These are phyloP conservation scores for Zaprionus nigranus DNA, from an alignment of 1,140 invertebrate genomes.

Conservation along the genomic window DNA sequence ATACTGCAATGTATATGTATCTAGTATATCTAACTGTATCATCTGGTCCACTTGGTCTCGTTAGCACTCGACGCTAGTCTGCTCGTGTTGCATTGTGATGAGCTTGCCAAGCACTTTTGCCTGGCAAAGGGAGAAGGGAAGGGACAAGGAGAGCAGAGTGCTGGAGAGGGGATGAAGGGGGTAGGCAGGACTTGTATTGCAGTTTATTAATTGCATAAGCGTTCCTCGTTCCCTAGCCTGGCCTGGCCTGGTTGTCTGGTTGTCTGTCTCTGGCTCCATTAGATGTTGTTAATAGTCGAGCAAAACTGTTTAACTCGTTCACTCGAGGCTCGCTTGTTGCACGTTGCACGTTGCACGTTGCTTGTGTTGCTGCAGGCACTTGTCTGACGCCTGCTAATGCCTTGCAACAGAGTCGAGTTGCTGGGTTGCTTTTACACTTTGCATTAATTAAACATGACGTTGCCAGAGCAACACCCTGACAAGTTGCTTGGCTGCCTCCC, in stretches of 20 bases:
- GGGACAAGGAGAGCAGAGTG: not conserved
- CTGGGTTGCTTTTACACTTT: slow-evolving; percentile 48
- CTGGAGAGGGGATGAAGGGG: not conserved
- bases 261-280: slow-evolving; percentile 67
- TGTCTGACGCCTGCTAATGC: slow-evolving; percentile 24
- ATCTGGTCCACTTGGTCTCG: slow-evolving; percentile 12
- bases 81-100: slow-evolving; percentile 22
- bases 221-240: slow-evolving; percentile 9
- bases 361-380: slow-evolving; percentile 6
- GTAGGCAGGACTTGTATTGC: slow-evolving; percentile 22
- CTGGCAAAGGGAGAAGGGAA: not conserved
- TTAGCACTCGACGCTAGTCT: not conserved
- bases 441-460: slow-evolving; percentile 83
- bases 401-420: slow-evolving; percentile 17
- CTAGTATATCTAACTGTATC: slow-evolving; percentile 30
- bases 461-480: slow-evolving; percentile 77
- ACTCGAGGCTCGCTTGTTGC: slow-evolving; percentile 36
- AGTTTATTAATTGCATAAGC: slow-evolving; percentile 73
- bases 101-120: slow-evolving; percentile 3
- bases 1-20: not conserved
- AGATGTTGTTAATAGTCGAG: slow-evolving; percentile 69
- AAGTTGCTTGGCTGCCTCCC: slow-evolving; percentile 61
- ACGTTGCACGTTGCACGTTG: slow-evolving; percentile 37
- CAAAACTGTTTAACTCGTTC: slow-evolving; percentile 73
- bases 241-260: not conserved